Evolutionary conservation across 2,113 vertebrate species (phyloP), one percentile per base, ranked within the genome.

Genomic region (Megaceryle maxima): DNA sequence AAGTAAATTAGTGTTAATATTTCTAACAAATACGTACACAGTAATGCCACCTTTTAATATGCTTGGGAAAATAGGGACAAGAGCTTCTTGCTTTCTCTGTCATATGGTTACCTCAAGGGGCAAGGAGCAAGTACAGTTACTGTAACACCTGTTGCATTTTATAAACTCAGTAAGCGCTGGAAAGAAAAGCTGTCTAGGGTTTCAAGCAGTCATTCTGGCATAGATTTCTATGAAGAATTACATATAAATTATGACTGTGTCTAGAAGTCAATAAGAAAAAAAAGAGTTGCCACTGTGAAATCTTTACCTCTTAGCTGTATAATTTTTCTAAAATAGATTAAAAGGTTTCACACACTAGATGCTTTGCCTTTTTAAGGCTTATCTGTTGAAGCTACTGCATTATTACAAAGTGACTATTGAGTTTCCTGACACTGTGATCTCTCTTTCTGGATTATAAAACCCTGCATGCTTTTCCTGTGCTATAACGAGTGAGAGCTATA

Each of bases 161-260:
- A 51, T 73, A 90, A 88, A 37, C 79, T 92, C 62, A 46, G 24
- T 46, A 56, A 83, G 37, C 37, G 16, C 60, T 86, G 83, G 63
- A 89, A 91, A 85, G 57, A 92, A 97, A 92, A 92, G 41, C 43
- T 63, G 33, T 88, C 62, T 90, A 73, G 66, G 51, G 50, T 96
- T 97, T 95, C 94, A 90, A 69, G 15, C 35, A 72, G 41, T 41
- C 29, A 25, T 79, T 94, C 94, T 5, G 8, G 62, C 50, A 60
- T 41, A 70, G 82, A 64, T 94, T 94, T 90, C 53, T 80, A 5
- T 57, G 46, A 48, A 89, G 60, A 78, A 69, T 83, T 37, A 60
- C 57, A 39, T 77, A 28, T 8, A 72, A 78, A 66, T 94, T 75
- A 39, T 75, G 44, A 44, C 9, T 63, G 10, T 62, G 12, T 8